phyloP scores from a whole-genome alignment of 2,797 vertebrate genomes.

The Oryzias sinensis region DNA sequence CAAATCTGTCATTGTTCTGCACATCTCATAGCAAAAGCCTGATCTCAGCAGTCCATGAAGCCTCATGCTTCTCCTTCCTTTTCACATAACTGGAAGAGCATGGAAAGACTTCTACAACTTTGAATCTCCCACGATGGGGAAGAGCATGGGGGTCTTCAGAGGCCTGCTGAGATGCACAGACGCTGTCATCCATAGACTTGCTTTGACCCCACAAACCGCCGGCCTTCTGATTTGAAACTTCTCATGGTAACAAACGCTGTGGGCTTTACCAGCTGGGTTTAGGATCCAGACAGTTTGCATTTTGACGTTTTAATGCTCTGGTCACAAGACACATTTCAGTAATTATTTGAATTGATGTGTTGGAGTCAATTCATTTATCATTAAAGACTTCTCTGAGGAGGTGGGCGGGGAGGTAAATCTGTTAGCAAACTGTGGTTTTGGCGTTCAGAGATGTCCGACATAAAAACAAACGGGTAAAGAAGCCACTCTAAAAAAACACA shows the following conservation, averaged over 20 bases:
- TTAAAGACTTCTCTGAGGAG: no score
- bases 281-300: no score
- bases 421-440: conserved; percentile 11
- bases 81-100: background rate
- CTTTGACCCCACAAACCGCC: conserved; percentile 44
- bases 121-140: background rate
- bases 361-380: no score
- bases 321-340: no score
- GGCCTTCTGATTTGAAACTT: conserved; percentile 9
- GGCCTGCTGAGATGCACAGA: conserved; percentile 46
- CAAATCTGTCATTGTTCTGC: conserved; percentile 71
- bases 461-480: conserved; percentile 3
- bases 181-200: conserved; percentile 51
- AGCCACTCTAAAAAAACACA: background rate
- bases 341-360: no score
- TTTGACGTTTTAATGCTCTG: no score
- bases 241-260: conserved; percentile 14
- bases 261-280: no score
- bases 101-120: no score
- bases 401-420: no score
- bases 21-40: conserved; percentile 64
- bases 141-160: background rate
- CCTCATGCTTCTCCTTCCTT: conserved; percentile 16
- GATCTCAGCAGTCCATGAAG: conserved; percentile 42
- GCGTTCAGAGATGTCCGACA: conserved; percentile 2